Base-by-base conservation (phyloP, 2,113 vertebrate species). In the Pimephales promelas region DNA sequence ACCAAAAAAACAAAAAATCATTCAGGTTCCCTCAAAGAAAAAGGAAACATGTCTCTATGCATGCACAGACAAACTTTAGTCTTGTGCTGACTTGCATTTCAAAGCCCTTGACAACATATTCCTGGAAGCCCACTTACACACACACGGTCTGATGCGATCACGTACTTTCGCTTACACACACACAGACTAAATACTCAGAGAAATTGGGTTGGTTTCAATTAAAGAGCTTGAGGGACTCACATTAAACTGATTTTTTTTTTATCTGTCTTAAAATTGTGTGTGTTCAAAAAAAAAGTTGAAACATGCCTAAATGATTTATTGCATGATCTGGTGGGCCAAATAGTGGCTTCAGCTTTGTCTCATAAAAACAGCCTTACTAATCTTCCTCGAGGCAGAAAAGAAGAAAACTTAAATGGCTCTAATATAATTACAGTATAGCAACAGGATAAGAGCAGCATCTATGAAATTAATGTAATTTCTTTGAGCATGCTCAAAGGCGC, bases 31-130 rank as follows among this genome's bases (percentile, higher is more conserved):
- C 86, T 92, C 87, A 86, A 90, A 92, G 91, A 90, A 86, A 89
- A 79, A 85, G 88, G 87, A 90, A 93, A 90, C 88, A 88, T 88
- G 84, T 82, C 85, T 86, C 90, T 87, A 85, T 36, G 88, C 91
- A 90, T 89, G 59, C 88, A 89, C 88, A 94, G 92, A 92, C 87
- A 89, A 90, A 90, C 90, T 91, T 88, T 89, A 86, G 89, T 93
- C 94, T 92, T 94, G 93, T 94, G 93, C 92, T 90, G 93, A 94
- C 94, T 94, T 94, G 93, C 92, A 91, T 92, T 89, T 91, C 88
- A 91, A 92, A 91, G 90, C 86, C 87, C 86, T 89, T 83, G 88
- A 90, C 85, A 88, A 90, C 88, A 89, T 89, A 90, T 93, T 93
- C 89, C 91, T 92, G 94, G 89, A 93, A 94, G 88, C 88, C 66